phyloP scores from a whole-genome alignment of 1,140 invertebrate genomes.

The Muscidifurax raptorellus region DNA sequence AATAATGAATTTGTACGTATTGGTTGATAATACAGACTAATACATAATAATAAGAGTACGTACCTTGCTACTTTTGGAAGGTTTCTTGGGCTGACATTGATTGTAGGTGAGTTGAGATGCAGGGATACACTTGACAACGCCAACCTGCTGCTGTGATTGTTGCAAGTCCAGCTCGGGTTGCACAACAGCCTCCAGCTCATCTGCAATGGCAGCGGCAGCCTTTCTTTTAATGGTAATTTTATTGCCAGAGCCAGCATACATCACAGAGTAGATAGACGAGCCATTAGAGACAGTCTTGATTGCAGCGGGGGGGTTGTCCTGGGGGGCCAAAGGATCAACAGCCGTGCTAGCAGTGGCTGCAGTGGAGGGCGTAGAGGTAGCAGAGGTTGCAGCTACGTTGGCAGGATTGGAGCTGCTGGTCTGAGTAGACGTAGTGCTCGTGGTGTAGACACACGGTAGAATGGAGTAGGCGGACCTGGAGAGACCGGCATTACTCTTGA shows the following conservation, averaged over 20 bases:
- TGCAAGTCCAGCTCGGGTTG: constrained; percentile 64
- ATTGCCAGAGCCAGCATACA: constrained; percentile 86
- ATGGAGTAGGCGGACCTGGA: constrained; percentile 84
- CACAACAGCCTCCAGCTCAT: constrained; percentile 61
- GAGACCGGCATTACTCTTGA: constrained; percentile 81
- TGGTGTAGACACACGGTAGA: constrained; percentile 83
- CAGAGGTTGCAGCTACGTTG: background rate
- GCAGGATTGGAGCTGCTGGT: constrained; percentile 72
- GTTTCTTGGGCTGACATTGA: constrained; percentile 69
- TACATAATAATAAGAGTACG: constrained; percentile 16
- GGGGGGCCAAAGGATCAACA: background rate
- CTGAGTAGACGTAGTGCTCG: constrained; percentile 81
- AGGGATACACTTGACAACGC: constrained; percentile 72
- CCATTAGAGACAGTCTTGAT: constrained; percentile 81
- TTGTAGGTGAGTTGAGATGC: constrained; percentile 71
- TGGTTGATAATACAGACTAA: background rate
- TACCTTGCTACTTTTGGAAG: constrained; percentile 74
- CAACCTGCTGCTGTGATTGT: constrained; percentile 56
- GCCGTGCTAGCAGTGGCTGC: background rate
- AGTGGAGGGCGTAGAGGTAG: background rate
- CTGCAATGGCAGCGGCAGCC: constrained; percentile 77
- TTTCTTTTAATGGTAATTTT: constrained; percentile 90
- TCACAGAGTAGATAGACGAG: constrained; percentile 85
- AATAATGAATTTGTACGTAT: constrained; percentile 12
- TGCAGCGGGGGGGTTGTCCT: constrained; percentile 64